These are phyloP conservation scores for Paradoxurus hermaphroditus DNA, from an alignment of 2,113 vertebrate species.

Conservation along the genomic window DNA sequence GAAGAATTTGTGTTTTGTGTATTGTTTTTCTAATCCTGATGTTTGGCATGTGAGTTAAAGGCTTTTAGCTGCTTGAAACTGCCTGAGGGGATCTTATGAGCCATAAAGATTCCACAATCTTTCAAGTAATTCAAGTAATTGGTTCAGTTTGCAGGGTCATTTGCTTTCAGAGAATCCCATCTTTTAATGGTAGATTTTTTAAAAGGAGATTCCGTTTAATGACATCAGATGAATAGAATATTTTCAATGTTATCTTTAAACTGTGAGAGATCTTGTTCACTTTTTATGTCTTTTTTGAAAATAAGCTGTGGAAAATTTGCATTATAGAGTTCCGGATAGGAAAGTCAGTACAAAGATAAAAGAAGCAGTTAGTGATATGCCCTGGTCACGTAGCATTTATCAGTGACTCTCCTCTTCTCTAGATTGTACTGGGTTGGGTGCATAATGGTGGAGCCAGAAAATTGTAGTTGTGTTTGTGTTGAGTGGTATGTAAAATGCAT, in stretches of 20 bases:
- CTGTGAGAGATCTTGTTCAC: background rate
- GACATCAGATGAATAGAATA: conserved; percentile 21
- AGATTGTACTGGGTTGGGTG: background rate
- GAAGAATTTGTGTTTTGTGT: conserved; percentile 18
- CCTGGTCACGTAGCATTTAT: background rate
- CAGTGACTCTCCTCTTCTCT: background rate
- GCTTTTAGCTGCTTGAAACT: conserved; percentile 68
- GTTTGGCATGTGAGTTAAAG: conserved; percentile 62
- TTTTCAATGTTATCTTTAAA: conserved; percentile 32
- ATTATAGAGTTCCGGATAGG: background rate
- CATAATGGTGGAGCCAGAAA: background rate
- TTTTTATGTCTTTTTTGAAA: background rate
- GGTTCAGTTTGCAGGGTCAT: conserved; percentile 49
- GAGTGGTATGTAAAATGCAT: background rate
- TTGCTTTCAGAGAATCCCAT: conserved; percentile 41
- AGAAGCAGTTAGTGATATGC: background rate
- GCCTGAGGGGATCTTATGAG: conserved; percentile 58
- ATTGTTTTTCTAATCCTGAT: conserved; percentile 27
- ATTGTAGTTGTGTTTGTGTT: background rate
- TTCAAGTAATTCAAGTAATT: conserved; percentile 49
- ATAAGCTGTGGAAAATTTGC: background rate
- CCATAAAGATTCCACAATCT: conserved; percentile 40
- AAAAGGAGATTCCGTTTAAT: background rate
- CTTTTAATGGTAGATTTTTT: conserved; percentile 12
- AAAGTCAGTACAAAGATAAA: background rate